phyloP scores from a whole-genome alignment of 2,113 vertebrate species.

The Pithys albifrons region DNA sequence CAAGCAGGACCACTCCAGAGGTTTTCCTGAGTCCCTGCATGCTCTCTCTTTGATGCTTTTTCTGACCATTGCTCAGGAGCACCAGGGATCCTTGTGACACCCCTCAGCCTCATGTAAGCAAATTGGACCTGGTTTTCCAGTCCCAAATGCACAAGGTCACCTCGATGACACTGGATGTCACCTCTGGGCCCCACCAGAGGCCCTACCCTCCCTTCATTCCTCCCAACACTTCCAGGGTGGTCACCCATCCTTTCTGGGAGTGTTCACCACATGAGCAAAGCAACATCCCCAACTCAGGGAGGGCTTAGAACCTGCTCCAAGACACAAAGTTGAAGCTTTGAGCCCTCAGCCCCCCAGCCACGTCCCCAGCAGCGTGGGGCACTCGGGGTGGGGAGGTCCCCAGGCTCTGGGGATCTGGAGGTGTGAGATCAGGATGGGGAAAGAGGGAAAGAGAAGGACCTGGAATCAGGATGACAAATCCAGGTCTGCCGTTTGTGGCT shows the following conservation, averaged over 20 bases:
- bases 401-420: neutral
- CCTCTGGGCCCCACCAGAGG: neutral
- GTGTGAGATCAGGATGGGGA: neutral
- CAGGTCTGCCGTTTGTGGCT: neutral
- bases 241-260: neutral
- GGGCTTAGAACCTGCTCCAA: neutral
- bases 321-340: neutral
- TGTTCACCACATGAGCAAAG: neutral
- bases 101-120: neutral
- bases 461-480: neutral
- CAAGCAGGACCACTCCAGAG: neutral
- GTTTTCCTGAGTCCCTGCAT: fast-evolving
- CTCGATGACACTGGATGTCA: fast-evolving
- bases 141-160: neutral
- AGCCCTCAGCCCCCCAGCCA: neutral
- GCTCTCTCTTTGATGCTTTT: neutral
- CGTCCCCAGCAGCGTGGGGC: fast-evolving
- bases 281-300: fast-evolving
- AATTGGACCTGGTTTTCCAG: neutral
- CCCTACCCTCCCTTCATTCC: neutral
- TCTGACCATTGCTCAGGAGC: fast-evolving
- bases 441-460: neutral
- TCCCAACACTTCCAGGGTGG: neutral
- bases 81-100: neutral
- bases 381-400: fast-evolving